These are phyloP conservation scores for Recurvirostra avosetta DNA, from an alignment of 2,113 vertebrate genomes.

Conservation along the genomic window DNA sequence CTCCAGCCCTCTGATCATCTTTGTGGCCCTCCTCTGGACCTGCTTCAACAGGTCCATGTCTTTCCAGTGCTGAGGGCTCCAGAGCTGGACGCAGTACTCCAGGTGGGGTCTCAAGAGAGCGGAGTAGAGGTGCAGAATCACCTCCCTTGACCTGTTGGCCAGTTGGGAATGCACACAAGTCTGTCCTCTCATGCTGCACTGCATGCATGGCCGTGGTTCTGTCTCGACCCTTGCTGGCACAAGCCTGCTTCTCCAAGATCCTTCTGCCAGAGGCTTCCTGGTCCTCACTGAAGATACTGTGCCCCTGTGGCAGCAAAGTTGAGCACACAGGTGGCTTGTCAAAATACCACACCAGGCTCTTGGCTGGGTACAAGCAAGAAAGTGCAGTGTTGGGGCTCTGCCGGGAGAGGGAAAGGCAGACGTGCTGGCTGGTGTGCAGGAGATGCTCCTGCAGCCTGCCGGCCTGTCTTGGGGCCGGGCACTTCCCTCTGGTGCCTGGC, in stretches of 20 bases:
- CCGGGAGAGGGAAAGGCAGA: too few relatives aligned
- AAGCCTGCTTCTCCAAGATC: not conserved
- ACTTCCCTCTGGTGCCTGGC: not conserved
- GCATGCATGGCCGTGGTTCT: not conserved
- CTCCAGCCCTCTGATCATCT: not conserved
- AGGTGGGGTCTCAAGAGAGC: not conserved
- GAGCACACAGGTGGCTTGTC: not conserved
- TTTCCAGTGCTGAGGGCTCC: too few relatives aligned
- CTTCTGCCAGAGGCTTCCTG: not conserved
- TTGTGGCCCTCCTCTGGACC: not conserved
- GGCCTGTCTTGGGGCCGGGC: rapidly evolving
- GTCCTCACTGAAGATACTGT: not conserved
- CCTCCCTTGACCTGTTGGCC: not conserved
- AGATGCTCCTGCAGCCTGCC: not conserved
- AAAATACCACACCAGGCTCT: not conserved
- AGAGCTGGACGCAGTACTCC: not conserved
- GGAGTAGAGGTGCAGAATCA: not conserved
- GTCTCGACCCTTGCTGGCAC: not conserved
- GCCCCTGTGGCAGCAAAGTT: not conserved
- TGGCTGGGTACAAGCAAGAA: rapidly evolving
- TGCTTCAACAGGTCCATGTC: not conserved
- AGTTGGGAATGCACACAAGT: rapidly evolving
- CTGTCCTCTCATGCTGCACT: rapidly evolving
- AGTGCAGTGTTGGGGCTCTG: rapidly evolving
- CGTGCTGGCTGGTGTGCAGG: not conserved